A percentile compares a stretch with the other conserved stretches of the same genome.
These are phyloP conservation scores for Brachypodius melanocephalos DNA, from an alignment of 2,113 vertebrate species.

Conservation along the genomic window DNA sequence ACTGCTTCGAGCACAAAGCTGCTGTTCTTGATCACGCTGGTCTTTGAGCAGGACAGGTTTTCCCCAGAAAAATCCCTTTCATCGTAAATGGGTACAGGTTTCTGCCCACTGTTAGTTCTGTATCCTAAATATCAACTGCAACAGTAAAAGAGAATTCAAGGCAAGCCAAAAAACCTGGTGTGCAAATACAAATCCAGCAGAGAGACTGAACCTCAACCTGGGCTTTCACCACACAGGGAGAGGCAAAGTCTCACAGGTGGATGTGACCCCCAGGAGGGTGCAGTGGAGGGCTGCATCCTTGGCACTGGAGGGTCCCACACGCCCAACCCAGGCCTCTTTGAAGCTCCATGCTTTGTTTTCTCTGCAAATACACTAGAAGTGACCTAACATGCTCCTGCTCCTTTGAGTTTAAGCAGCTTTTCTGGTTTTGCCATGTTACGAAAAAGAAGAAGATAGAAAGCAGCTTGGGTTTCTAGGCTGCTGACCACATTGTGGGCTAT, in stretches of 20 bases:
- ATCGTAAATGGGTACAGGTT: not conserved
- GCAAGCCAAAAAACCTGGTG: not conserved
- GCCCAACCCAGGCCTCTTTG: not conserved
- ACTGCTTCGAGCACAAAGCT: not conserved
- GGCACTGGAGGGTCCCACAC: not conserved
- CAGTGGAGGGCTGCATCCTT: not conserved
- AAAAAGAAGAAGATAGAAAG: not conserved
- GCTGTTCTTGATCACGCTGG: not conserved
- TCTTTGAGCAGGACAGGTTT: not conserved
- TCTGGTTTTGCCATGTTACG: not conserved
- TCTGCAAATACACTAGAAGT: constrained; percentile 33
- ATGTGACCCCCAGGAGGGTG: not conserved
- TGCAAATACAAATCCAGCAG: not conserved
- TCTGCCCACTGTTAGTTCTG: not conserved
- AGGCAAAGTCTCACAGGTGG: not conserved
- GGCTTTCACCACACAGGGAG: not conserved
- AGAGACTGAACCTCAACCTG: not conserved
- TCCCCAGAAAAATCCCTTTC: not conserved
- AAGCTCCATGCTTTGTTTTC: constrained; percentile 15
- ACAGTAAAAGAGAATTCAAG: not conserved
- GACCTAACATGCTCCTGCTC: constrained; percentile 3
- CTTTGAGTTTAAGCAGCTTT: not conserved
- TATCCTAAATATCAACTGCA: not conserved
- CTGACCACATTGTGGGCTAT: not conserved
- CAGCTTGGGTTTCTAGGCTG: not conserved